Evolutionary conservation across 1,140 invertebrate species (phyloP).

Genomic region (Pseudomyrmex concolor): DNA sequence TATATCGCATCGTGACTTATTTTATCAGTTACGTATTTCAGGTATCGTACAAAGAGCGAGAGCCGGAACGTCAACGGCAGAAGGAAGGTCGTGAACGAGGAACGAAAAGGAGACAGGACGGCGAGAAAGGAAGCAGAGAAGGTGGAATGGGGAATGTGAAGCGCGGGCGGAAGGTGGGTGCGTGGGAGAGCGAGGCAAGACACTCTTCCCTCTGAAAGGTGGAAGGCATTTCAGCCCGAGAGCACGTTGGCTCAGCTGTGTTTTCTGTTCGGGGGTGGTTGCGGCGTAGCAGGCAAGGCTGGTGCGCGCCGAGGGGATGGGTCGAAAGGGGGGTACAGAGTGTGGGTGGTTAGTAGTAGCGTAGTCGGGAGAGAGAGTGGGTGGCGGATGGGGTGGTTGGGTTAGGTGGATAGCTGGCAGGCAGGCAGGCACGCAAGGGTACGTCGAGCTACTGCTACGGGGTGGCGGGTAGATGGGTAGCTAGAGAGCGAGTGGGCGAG

Average conservation of each 20-base stretch:
- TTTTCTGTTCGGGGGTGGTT: conserved; percentile 81
- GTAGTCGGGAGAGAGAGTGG: conserved; percentile 62
- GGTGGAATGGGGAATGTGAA: conserved; percentile 41
- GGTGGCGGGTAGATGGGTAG: conserved; percentile 70
- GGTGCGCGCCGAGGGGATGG: conserved; percentile 65
- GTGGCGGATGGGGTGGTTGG: conserved; percentile 70
- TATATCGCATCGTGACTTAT: conserved; percentile 65
- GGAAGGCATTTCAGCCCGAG: conserved; percentile 77
- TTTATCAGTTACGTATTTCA: conserved; percentile 68
- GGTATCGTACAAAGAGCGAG: conserved; percentile 37
- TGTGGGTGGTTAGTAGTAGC: conserved; percentile 69
- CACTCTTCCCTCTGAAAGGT: conserved; percentile 76
- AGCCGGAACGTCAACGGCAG: conserved; percentile 57
- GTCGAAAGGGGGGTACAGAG: conserved; percentile 72
- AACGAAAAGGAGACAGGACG: conserved; percentile 61
- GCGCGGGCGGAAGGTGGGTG: conserved; percentile 43
- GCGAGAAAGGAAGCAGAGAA: conserved; percentile 30
- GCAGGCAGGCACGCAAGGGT: conserved; percentile 79
- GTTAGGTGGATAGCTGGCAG: conserved; percentile 77
- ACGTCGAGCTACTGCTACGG: conserved; percentile 76
- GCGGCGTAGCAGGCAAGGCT: conserved; percentile 72
- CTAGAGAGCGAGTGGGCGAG: conserved; percentile 67
- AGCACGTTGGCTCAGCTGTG: conserved; percentile 83
- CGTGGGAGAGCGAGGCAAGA: conserved; percentile 67
- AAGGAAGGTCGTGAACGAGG: conserved; percentile 59